A percentile compares a stretch with the other conserved stretches of the same genome.
Conservation (phyloP, 2,113 vertebrate genomes). For the Typhlomys cinereus region DNA sequence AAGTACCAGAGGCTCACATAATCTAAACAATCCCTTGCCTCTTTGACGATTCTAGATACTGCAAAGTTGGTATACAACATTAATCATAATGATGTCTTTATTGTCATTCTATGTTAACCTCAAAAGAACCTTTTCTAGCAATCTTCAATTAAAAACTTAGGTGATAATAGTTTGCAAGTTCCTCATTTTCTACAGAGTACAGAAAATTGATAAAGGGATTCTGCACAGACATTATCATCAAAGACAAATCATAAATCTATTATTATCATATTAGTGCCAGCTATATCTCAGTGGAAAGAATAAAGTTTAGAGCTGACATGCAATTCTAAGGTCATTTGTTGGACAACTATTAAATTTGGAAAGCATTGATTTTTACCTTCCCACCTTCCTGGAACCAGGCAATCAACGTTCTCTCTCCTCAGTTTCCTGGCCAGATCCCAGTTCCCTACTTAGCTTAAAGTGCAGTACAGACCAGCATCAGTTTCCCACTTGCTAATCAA, state of each 20-base stretch:
- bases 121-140: neutral
- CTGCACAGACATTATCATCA: neutral
- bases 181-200: neutral
- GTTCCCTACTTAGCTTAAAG: neutral
- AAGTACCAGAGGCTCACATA: too few species aligned
- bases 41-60: too few species aligned
- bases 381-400: neutral
- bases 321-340: conserved; percentile 6
- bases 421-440: neutral
- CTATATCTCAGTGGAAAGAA: neutral
- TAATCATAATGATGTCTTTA: neutral
- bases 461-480: neutral
- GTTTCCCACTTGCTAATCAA: neutral
- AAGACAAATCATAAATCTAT: neutral
- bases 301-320: neutral
- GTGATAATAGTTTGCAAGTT: neutral
- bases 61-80: too few species aligned
- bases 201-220: neutral
- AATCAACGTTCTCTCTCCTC: neutral
- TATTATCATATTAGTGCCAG: neutral
- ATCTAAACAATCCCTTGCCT: too few species aligned
- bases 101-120: neutral
- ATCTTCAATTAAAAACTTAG: neutral
- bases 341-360: neutral
- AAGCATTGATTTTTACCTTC: neutral